phyloP scores from a whole-genome alignment of 2,797 vertebrate genomes.

The Anolis apletophallus region DNA sequence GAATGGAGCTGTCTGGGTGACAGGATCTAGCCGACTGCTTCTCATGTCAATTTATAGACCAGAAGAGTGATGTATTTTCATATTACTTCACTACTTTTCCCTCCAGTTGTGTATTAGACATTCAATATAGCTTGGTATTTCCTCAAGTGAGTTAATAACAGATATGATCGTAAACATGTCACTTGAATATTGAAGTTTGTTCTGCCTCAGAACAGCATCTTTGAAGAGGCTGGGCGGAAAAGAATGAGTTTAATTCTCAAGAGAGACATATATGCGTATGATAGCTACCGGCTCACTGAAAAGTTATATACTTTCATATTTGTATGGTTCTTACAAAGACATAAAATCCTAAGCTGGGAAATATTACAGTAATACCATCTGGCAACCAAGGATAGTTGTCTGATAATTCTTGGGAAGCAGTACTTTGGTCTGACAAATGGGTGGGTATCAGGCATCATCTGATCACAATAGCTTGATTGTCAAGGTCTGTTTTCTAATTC shows the following conservation, averaged over 20 bases:
- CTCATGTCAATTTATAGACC: conserved; percentile 4
- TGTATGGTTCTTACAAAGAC: conserved; percentile 30
- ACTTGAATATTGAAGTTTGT: conserved; percentile 36
- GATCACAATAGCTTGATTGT: conserved; percentile 48
- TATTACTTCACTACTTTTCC: conserved; percentile 17
- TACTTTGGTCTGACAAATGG: conserved; percentile 31
- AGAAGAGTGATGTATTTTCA: conserved; percentile 20
- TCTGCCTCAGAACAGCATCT: conserved; percentile 31
- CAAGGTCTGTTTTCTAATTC: conserved; percentile 13
- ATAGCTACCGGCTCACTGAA: conserved; percentile 52
- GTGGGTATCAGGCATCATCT: conserved; percentile 35
- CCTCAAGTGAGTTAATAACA: conserved; percentile 34
- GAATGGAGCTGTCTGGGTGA: conserved; percentile 8
- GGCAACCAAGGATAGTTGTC: conserved; percentile 29
- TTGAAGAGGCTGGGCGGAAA: conserved; percentile 42
- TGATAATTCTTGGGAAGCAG: conserved; percentile 46
- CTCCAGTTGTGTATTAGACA: conserved; percentile 2
- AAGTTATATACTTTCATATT: conserved; percentile 45
- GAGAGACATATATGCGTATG: conserved; percentile 26
- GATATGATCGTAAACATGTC: conserved; percentile 34
- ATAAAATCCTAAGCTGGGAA: conserved; percentile 43
- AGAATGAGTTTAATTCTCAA: conserved; percentile 42
- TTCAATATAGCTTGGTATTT: conserved; percentile 14
- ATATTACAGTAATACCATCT: conserved; percentile 56
- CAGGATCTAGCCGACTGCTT: neutral